Evolutionary conservation across 2,113 vertebrate species (phyloP), one percentile per base, ranked within the genome.

Genomic region (Hydrochoerus hydrochaeris): DNA sequence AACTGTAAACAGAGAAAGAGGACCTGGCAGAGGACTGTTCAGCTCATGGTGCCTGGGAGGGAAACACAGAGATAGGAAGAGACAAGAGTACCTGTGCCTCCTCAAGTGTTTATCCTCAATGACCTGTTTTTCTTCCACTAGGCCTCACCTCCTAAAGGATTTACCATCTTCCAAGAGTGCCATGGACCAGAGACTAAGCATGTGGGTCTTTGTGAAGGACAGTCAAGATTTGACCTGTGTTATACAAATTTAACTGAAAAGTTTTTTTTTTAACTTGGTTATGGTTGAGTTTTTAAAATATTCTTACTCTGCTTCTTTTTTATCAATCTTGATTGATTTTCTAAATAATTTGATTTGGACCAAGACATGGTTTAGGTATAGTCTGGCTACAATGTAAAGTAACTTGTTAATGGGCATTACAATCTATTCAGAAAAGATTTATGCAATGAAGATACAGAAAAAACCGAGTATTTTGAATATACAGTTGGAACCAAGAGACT

Each of bases 331-430:
- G 2, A 17, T 88, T 91, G 28, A 80, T 32, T 80, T 52, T 46
- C 73, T 77, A 71, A 10, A 73, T 78, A 71, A 96, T 16, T 63
- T 77, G 14, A n/a, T 63, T 93, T 88, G 28, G 10, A 91, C 17
- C 52, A 91, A 75, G 9, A 83, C 14, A 2, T 69, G 8, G 10
- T 16, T 5, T 58, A 96, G 73, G 28, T 78, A 83, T 16, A 75
- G 10, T 93, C 44, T 93, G 85, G 14, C 44, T 92, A 92, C 93
- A 81, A 84, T 86, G n/a, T 32, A 95, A 84, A 75, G 41, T 32
- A 95, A 94, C 83, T 63, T 89, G 5, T 67, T 80, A 89, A 46
- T 1, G 38, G 14, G 46, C 26, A 93, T 83, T 93, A 91, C 85
- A 89, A 81, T 58, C 5, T 28, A 77, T 92, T 94, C 6, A 44